Evolutionary conservation across 2,797 vertebrate species (phyloP), one percentile per base, ranked within the genome.

Genomic region (Cephalopachus bancanus): DNA sequence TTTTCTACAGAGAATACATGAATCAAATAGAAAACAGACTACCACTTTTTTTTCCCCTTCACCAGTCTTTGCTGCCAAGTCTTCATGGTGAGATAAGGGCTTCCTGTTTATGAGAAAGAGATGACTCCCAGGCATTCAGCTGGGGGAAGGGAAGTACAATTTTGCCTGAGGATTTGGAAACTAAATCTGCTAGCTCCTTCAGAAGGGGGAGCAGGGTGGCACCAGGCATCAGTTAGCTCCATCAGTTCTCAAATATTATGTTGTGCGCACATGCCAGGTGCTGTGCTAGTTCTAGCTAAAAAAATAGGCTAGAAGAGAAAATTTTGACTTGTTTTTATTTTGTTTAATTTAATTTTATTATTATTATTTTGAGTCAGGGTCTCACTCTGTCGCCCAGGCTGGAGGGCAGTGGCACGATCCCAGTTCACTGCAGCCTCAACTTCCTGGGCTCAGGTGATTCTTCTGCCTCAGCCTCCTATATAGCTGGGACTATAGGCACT

Each of bases 91-190:
- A 92, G 64, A 89, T 91, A 94, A 86, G 64, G 55, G 12, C 44
- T 95, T 96, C 55, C 62, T 86, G 20, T 67, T 44, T 69, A 65
- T 57, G 51, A 81, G 79, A 88, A 90, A 88, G 30, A 94, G 75
- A 67, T 74, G 49, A 64, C 55, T 83, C 85, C 55, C 5, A 15
- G 57, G 33, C 44, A 62, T 72, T 92, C 26, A 30, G 75, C 2
- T 37, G n/a, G 0, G 30, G 57, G 28, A 33, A 7, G 5, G 28
- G 3, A 33, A 53, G n/a, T 69, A 57, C n/a, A 16, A 84, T 78
- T 12, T 53, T 33, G 20, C 16, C 28, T 65, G 71, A 72, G 26
- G 51, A 71, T 69, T 89, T 71, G 44, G 75, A 89, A 95, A 85
- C 10, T 9, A 89, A 72, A 95, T 64, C 72, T 64, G 28, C n/a